Evolutionary conservation across 1,140 invertebrate species (phyloP).

Genomic region (Bicyclus anynana): DNA sequence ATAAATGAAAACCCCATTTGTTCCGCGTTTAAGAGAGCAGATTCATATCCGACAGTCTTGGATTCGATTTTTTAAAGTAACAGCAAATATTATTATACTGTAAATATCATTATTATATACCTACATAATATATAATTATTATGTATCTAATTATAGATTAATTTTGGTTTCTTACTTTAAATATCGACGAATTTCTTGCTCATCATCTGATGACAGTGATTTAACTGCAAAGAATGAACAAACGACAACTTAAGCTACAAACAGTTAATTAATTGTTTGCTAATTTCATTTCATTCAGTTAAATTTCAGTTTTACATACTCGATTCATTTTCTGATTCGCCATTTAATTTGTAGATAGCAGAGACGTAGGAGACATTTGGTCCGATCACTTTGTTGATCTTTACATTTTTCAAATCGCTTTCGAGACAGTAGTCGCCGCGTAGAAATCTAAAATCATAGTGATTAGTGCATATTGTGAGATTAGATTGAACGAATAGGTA

Average conservation of each 20-base stretch:
- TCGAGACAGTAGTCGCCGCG: constrained; percentile 57
- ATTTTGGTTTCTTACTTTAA: constrained; percentile 38
- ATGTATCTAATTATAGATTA: background rate
- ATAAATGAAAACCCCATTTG: too few relatives aligned
- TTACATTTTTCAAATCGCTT: constrained; percentile 36
- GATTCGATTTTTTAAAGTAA: too few relatives aligned
- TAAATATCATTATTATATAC: background rate
- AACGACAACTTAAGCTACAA: too few relatives aligned
- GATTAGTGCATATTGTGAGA: too few relatives aligned
- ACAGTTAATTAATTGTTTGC: too few relatives aligned
- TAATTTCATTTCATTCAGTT: too few relatives aligned
- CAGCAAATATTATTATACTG: too few relatives aligned
- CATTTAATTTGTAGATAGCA: constrained; percentile 25
- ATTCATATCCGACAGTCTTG: too few relatives aligned
- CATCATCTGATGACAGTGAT: constrained; percentile 47
- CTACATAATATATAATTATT: background rate
- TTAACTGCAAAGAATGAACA: constrained; percentile 31
- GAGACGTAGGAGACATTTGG: constrained; percentile 30
- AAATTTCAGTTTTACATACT: constrained; percentile 19
- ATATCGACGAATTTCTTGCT: constrained; percentile 53
- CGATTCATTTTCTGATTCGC: constrained; percentile 23
- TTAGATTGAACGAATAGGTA: too few relatives aligned
- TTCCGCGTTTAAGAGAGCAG: too few relatives aligned
- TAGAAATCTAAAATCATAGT: constrained; percentile 40
- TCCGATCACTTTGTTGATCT: constrained; percentile 14